Percentiles rank a stretch among this genome's conserved stretches.
Conservation (phyloP, 1,140 invertebrate genomes). For the Lepidotrigona ventralis region DNA sequence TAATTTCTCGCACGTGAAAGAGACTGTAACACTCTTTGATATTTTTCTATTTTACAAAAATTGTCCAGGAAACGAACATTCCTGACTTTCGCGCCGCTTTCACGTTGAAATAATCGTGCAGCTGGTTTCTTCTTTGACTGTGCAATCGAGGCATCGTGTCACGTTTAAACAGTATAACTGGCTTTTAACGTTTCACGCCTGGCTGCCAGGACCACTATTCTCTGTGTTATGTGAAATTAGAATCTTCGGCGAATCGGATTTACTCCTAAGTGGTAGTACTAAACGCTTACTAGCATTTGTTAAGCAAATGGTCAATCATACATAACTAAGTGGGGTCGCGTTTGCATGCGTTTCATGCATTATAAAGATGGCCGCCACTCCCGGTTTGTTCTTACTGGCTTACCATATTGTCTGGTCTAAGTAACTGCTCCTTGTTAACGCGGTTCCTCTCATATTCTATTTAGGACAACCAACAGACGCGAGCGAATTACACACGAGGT, state of each 20-base stretch:
- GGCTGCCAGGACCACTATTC: not conserved
- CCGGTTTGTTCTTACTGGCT: conserved; percentile 43
- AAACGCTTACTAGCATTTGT: conserved; percentile 61
- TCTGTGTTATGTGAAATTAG: conserved; percentile 31
- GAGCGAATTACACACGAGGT: not conserved
- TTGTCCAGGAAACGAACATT: too few species aligned
- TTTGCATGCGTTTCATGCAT: conserved; percentile 72
- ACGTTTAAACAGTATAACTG: not conserved
- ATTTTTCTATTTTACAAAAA: too few species aligned
- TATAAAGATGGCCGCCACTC: conserved; percentile 62
- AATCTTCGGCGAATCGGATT: conserved; percentile 52
- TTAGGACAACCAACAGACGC: conserved; percentile 12
- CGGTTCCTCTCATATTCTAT: conserved; percentile 59
- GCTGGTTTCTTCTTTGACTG: too few species aligned
- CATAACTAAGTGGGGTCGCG: conserved; percentile 70
- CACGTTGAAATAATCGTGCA: too few species aligned
- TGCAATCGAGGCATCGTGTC: too few species aligned
- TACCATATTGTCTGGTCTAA: conserved; percentile 34
- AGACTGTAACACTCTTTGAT: too few species aligned
- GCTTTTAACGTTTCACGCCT: not conserved
- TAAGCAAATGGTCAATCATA: conserved; percentile 77
- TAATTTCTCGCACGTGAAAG: too few species aligned
- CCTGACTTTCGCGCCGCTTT: too few species aligned
- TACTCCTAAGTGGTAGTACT: conserved; percentile 43
- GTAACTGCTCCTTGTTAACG: conserved; percentile 17